Evolutionary conservation across 23 tunicate genomes (phyloP), one percentile per base, ranked within the genome.

Genomic region (Oikopleura dioica): DNA sequence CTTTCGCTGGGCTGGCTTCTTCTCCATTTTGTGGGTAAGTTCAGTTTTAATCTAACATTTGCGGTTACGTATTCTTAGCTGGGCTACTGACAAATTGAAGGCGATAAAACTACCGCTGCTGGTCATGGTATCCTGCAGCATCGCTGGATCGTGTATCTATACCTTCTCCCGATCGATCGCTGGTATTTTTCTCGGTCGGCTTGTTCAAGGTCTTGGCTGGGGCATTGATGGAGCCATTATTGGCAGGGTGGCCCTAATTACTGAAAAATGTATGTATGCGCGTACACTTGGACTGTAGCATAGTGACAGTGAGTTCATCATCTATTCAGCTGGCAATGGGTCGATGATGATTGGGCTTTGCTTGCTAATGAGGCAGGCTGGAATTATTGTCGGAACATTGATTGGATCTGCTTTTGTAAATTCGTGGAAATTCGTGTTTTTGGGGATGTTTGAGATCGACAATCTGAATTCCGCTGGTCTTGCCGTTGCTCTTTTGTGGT

Each of bases 11-110:
- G 2, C 33, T 63, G 2, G 26, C 26, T 16, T 63, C 72, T 24
- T 63, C 72, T 12, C 72, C 72, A 63, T 28, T 63, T 21, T 63
- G 2, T 31, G 72, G 72, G 72, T 63, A 63, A 21, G 72, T n/a
- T n/a, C n/a, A n/a, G n/a, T n/a, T n/a, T n/a, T n/a, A n/a, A n/a
- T n/a, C n/a, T n/a, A n/a, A n/a, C n/a, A n/a, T n/a, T n/a, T n/a
- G n/a, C n/a, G n/a, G n/a, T n/a, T n/a, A n/a, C n/a, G n/a, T n/a
- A n/a, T n/a, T n/a, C n/a, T 63, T 63, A 63, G 72, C 4, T 2
- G 26, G 5, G 16, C 26, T 63, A 2, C 72, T 16, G 72, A 63
- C 26, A 63, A 63, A 63, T 28, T 63, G 29, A 28, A 28, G 2
- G 30, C 32, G 33, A 28, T 63, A 21, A 23, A 31, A 28, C 30